phyloP scores from a whole-genome alignment of 2,888 invertebrate genomes.

The Phortica magna region DNA sequence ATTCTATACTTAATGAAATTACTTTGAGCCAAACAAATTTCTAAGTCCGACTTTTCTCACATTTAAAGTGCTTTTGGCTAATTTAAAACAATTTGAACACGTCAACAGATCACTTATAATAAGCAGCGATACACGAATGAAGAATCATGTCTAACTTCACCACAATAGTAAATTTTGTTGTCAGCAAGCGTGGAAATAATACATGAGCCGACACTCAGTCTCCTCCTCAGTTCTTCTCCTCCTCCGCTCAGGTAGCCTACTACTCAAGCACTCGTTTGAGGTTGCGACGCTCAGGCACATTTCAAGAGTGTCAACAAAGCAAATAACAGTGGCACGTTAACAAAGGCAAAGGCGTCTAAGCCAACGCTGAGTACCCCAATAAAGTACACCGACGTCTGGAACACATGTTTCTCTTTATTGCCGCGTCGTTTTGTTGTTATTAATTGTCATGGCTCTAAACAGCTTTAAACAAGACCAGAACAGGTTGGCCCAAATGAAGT shows the following conservation, averaged over 20 bases:
- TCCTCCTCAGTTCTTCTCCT: neutral
- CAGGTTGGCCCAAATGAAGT: slow-evolving; percentile 1
- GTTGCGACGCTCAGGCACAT: neutral
- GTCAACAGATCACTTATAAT: too few species aligned
- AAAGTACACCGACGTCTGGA: neutral
- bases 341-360: neutral
- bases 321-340: slow-evolving; percentile 29
- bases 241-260: neutral
- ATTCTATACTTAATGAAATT: too few species aligned
- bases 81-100: too few species aligned
- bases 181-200: slow-evolving; percentile 13
- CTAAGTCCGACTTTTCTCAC: neutral
- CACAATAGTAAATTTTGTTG: too few species aligned
- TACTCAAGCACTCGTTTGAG: neutral
- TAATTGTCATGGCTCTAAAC: neutral
- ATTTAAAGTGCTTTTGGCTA: too few species aligned
- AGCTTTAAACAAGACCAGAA: neutral
- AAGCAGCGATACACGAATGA: too few species aligned
- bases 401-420: slow-evolving; percentile 1
- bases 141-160: too few species aligned
- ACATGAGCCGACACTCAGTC: neutral
- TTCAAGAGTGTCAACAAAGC: slow-evolving; percentile 36
- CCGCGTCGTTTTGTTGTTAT: slow-evolving; percentile 18
- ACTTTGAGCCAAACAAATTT: too few species aligned
- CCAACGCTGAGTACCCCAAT: too few species aligned